A percentile compares a stretch with the other conserved stretches of the same genome.
phyloP scores from a whole-genome alignment of 2,797 vertebrate genomes.

The Carapus acus region DNA sequence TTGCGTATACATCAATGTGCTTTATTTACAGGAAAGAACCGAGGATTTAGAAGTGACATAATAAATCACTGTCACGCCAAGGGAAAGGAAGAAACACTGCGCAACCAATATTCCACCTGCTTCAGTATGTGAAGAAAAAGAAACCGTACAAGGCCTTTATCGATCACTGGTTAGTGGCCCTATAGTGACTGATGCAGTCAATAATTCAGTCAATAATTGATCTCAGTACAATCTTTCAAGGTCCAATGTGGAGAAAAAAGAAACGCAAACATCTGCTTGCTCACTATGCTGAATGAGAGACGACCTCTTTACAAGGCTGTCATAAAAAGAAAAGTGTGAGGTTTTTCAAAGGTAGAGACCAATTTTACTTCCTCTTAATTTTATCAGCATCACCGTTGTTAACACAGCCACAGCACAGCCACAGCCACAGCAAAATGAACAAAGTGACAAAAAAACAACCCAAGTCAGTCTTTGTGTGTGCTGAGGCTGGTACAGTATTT shows the following conservation, averaged over 20 bases:
- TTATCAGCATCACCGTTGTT: conserved; percentile 27
- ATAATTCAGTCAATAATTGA: conserved; percentile 65
- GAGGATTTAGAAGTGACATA: conserved; percentile 11
- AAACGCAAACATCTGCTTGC: conserved; percentile 49
- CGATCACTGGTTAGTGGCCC: conserved; percentile 52
- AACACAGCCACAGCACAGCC: conserved; percentile 40
- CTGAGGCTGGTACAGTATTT: conserved; percentile 52
- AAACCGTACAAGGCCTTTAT: conserved; percentile 41
- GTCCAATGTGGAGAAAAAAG: conserved; percentile 42
- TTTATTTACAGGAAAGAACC: conserved; percentile 34
- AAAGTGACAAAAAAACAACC: conserved; percentile 35
- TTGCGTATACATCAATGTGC: conserved; percentile 6
- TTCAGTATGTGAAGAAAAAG: conserved; percentile 35
- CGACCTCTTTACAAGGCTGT: conserved; percentile 38
- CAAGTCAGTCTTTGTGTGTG: conserved; percentile 25
- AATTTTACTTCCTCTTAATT: conserved; percentile 29
- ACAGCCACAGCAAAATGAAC: no score
- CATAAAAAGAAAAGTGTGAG: conserved; percentile 23
- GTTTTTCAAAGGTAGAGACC: conserved; percentile 28
- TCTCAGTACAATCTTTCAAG: conserved; percentile 50
- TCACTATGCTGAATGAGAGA: conserved; percentile 40
- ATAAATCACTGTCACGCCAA: neutral
- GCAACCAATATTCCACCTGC: conserved; percentile 32
- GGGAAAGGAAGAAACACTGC: conserved; percentile 22
- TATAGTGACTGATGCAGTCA: conserved; percentile 52